Evolutionary conservation across 2,113 vertebrate genomes (phyloP).

Genomic region (Diadophis punctatus): DNA sequence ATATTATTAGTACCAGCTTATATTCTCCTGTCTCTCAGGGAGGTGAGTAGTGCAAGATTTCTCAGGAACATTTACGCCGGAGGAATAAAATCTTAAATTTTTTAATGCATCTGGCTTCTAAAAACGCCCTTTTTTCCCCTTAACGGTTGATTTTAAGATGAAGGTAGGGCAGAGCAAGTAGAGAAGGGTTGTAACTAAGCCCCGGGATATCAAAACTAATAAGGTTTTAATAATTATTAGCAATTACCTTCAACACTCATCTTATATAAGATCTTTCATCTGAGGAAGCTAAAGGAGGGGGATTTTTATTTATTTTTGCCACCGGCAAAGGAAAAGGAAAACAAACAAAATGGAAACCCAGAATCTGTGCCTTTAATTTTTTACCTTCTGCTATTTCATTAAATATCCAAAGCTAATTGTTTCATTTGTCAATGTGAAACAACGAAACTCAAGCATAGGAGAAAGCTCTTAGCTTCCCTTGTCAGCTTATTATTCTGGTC

Average conservation of each 20-base stretch:
- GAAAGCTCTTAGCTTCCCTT: background rate
- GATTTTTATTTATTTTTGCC: background rate
- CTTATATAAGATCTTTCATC: background rate
- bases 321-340: background rate
- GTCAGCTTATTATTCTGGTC: background rate
- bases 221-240: background rate
- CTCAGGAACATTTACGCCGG: background rate
- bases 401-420: background rate
- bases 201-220: background rate
- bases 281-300: background rate
- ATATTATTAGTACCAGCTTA: background rate
- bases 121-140: background rate
- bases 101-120: background rate
- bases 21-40: background rate
- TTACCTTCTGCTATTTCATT: background rate
- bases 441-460: background rate
- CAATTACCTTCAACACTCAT: background rate
- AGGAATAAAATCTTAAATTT: background rate
- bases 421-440: background rate
- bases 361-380: background rate
- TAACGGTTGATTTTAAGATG: background rate
- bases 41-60: background rate
- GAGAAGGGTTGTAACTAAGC: background rate
- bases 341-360: background rate
- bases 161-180: background rate